Base-by-base conservation (phyloP, 2,888 invertebrate species). In the Andrena haemorrhoa region DNA sequence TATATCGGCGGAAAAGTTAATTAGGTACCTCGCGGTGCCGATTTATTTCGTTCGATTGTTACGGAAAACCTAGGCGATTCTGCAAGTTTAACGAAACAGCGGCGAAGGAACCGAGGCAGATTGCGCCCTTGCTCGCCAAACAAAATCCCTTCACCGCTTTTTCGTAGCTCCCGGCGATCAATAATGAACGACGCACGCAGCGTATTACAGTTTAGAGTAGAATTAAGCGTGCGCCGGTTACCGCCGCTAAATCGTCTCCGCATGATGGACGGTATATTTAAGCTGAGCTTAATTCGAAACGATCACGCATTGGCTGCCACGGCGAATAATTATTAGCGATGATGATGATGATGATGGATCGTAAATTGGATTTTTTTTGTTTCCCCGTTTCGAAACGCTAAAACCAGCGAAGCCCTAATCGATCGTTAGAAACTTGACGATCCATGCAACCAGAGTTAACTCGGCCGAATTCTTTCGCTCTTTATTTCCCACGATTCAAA, bases 271-370 rank as follows among this genome's bases (percentile, higher is more conserved):
- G 73, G 58, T 60, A 51, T 47, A 69, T 83, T 76, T 71, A 70
- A 76, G 63, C 74, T 31, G 61, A 58, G 82, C 65, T 75, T 75
- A 75, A 82, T 82, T 82, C 66, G 65, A 58, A 82, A 70, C 76
- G 70, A 83, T 81, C 76, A 77, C 58, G 65, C 61, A 84, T 83
- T 33, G 74, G 72, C 41, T 69, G 69, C 51, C 49, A 35, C 56
- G 41, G 29, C 33, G 72, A 77, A 81, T 81, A 74, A 81, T 83
- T 76, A 78, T 84, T 75, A 78, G 20, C 61, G 64, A 74, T 35
- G 53, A 73, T 61, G 72, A 75, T 29, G 75, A 80, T 83, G 66
- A 83, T 26, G 58, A 33, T 10, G 47, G 53, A n/a, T 20, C 71
- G 20, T 60, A 69, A 76, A 82, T 80, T 73, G 56, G 60, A 7